Evolutionary conservation across 2,113 vertebrate species (phyloP).

Genomic region (Cyanoliseus patagonus): DNA sequence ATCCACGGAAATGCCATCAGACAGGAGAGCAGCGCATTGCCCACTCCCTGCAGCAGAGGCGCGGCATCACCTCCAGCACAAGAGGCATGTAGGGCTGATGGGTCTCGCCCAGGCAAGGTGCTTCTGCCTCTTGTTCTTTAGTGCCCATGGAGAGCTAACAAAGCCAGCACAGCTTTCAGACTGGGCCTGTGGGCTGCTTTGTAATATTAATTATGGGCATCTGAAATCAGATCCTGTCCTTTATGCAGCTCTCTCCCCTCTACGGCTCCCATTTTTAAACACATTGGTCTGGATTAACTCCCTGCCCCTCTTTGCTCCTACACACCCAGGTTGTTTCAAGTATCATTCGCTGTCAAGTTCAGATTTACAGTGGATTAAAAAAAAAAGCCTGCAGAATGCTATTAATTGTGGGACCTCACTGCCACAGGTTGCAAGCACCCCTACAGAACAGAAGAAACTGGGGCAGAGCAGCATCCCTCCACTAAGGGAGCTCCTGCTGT

Average conservation of each 20-base stretch:
- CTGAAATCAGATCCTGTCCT: background rate
- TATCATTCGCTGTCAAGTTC: background rate
- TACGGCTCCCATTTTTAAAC: background rate
- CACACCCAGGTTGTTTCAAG: background rate
- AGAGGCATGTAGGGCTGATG: accelerated
- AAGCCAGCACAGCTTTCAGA: background rate
- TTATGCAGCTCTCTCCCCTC: background rate
- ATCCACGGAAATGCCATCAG: background rate
- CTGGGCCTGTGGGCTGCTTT: background rate
- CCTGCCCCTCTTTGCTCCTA: background rate
- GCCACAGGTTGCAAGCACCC: background rate
- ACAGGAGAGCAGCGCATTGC: accelerated
- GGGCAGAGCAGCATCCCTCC: background rate
- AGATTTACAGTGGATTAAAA: background rate
- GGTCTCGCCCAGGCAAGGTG: background rate
- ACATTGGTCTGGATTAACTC: background rate
- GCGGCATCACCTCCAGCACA: background rate
- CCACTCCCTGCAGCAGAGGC: background rate
- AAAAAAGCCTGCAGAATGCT: background rate
- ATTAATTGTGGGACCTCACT: background rate
- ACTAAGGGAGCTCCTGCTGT: accelerated
- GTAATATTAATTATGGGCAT: background rate
- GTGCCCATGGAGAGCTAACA: background rate
- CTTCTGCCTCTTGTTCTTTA: background rate
- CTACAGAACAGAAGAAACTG: background rate